A percentile compares a stretch with the other conserved stretches of the same genome.
These are phyloP conservation scores for Indicator maculatus DNA, from an alignment of 2,113 vertebrate species.

Conservation along the genomic window DNA sequence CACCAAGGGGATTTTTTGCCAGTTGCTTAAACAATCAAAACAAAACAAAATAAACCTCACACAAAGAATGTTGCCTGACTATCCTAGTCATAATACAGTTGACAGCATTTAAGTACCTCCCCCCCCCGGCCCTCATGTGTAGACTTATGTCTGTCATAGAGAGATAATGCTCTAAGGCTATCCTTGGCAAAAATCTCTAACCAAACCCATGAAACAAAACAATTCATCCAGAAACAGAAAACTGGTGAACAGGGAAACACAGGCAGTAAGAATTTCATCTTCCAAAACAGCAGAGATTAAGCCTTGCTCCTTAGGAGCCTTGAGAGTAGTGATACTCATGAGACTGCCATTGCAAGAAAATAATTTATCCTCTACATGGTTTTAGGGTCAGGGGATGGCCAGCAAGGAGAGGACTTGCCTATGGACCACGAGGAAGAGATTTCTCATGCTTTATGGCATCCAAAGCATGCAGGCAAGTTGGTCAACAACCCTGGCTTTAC, in stretches of 20 bases:
- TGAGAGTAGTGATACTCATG: fast-evolving
- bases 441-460: background rate
- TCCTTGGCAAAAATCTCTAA: background rate
- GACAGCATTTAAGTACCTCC: background rate
- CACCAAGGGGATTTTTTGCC: background rate
- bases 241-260: background rate
- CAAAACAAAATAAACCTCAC: constrained; percentile 36
- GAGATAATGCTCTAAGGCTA: background rate
- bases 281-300: background rate
- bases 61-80: constrained; percentile 30
- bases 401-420: background rate
- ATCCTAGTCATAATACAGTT: background rate
- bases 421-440: background rate
- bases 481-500: background rate
- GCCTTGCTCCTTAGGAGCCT: background rate
- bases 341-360: background rate
- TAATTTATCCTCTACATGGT: background rate
- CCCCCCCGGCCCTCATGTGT: too few relatives aligned
- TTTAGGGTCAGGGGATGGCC: background rate
- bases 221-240: background rate
- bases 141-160: background rate
- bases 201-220: background rate
- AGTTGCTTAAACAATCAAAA: constrained; percentile 35
- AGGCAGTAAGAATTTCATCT: background rate
- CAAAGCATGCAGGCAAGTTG: background rate